These are phyloP conservation scores for Hydrophis major DNA, from an alignment of 2,797 vertebrate genomes.

Conservation along the genomic window DNA sequence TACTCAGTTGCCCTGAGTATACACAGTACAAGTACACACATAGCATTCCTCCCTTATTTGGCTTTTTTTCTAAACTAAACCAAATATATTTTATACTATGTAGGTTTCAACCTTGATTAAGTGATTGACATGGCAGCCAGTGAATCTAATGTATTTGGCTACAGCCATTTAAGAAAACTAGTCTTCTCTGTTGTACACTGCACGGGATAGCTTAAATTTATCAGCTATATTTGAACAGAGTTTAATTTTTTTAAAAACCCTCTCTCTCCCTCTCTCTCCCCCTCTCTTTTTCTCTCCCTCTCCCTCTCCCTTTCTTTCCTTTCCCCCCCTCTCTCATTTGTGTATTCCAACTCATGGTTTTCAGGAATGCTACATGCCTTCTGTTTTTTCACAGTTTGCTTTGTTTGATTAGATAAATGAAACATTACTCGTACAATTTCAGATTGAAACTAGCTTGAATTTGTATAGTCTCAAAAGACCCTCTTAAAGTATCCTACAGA, in stretches of 20 bases:
- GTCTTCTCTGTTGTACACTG: not conserved
- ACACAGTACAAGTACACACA: not conserved
- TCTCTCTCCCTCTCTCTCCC: no score
- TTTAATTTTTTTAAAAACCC: not conserved
- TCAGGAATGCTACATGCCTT: not conserved
- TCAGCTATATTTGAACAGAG: not conserved
- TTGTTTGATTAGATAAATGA: slow-evolving; percentile 4
- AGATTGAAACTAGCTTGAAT: slow-evolving; percentile 15
- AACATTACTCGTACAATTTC: not conserved
- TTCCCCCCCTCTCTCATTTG: not conserved
- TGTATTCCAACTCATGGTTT: not conserved
- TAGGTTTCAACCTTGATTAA: not conserved
- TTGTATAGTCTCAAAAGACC: not conserved
- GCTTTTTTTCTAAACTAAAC: not conserved
- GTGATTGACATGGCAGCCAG: not conserved
- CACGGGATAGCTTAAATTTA: not conserved
- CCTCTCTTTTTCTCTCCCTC: no score
- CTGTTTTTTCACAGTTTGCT: not conserved
- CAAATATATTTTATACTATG: not conserved
- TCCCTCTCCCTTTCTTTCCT: no score
- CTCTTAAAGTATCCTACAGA: slow-evolving; percentile 14
- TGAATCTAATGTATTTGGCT: not conserved
- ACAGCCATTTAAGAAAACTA: not conserved
- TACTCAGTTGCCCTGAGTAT: not conserved
- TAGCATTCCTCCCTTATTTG: not conserved